These are phyloP conservation scores for Porphyrio hochstetteri DNA, from an alignment of 2,113 vertebrate species.

Conservation along the genomic window DNA sequence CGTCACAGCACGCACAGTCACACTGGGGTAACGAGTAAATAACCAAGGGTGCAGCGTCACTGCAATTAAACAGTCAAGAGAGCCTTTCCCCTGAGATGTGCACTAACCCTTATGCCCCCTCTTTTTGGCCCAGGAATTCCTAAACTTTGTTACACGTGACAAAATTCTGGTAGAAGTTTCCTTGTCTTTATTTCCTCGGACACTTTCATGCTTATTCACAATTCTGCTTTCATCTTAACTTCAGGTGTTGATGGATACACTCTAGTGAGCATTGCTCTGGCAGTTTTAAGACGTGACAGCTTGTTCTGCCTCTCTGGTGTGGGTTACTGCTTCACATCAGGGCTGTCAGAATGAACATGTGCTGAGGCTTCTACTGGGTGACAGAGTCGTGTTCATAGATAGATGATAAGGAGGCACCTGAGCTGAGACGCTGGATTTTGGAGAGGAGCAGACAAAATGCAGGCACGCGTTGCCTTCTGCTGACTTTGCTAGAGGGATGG, in stretches of 20 bases:
- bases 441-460: neutral
- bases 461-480: neutral
- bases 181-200: neutral
- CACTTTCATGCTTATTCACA: accelerated
- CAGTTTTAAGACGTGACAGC: neutral
- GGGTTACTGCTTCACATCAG: neutral
- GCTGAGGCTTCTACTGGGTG: neutral
- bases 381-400: neutral
- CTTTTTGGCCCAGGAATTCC: neutral
- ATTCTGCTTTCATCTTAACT: neutral
- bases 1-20: neutral
- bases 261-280: neutral
- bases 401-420: neutral
- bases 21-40: neutral
- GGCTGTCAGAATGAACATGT: neutral
- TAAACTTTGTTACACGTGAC: neutral
- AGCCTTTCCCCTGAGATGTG: neutral
- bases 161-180: neutral
- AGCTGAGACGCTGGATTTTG: neutral
- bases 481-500: neutral
- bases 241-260: neutral
- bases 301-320: neutral
- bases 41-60: neutral
- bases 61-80: neutral
- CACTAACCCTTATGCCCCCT: neutral